Base-by-base conservation (phyloP, 2,888 invertebrate species). In the Rhopalosiphum nymphaeae region DNA sequence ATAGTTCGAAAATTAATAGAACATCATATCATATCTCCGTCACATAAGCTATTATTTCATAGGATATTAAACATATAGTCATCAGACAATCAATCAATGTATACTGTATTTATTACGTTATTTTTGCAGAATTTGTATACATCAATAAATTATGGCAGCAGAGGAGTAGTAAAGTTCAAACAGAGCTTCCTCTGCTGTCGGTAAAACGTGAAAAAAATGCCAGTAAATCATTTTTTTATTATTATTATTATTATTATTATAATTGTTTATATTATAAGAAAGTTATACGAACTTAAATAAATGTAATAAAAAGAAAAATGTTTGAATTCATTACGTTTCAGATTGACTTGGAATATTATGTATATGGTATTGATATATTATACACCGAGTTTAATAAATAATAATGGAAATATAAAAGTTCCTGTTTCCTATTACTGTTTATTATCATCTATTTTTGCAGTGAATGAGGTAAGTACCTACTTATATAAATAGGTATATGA, bases 321-420 rank as follows among this genome's bases (percentile, higher is more conserved):
- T 16, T 67, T 67, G 5, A 16, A 67, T 67, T 67, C n/a, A 67
- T 67, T 67, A 16, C 91, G 78, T 95, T 95, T 42, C 96, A 97
- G 99, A 95, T 96, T 99, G 87, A 95, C 97, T 25, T 98, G 99
- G 95, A 98, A 99, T 0, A 96, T 98, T 7, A 96, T 98, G 9
- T 98, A 98, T 89, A 98, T 98, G 0, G 96, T 97, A 0, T 96
- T 99, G 42, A 99, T 99, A 13, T 99, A 98, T 96, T 96, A 98
- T 86, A 99, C 99, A 0, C 98, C 99, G 0, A 96, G 96, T 86
- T 96, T 98, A 94, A 96, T 98, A 49, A 96, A 96, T 0, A 96
- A 96, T 92, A 97, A 97, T 94, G 96, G 53, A 36, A 1, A 97
- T 26, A 96, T 61, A 21, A 29, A 57, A 3, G 44, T 97, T 94